phyloP scores from a whole-genome alignment of 2,797 vertebrate species.

The Catamblyrhynchus diadema region DNA sequence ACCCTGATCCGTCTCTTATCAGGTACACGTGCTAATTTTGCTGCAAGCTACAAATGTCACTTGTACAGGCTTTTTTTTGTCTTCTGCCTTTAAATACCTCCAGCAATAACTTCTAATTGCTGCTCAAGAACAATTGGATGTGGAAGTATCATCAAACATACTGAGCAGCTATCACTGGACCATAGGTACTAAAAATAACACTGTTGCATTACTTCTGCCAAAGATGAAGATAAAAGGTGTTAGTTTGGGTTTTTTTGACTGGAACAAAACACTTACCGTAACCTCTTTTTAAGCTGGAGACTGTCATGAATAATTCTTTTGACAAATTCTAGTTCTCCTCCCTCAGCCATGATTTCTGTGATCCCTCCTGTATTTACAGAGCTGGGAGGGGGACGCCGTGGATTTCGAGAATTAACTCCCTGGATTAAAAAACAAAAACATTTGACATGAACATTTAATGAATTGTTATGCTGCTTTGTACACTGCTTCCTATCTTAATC shows the following conservation, averaged over 20 bases:
- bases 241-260: not conserved
- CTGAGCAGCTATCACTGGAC: not conserved
- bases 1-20: not conserved
- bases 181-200: not conserved
- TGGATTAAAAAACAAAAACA: constrained; percentile 42
- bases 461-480: not conserved
- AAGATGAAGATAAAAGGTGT: not conserved
- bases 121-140: not conserved
- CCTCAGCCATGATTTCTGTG: constrained; percentile 99
- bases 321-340: constrained; percentile 97
- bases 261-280: constrained; percentile 76
- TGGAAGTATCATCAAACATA: not conserved
- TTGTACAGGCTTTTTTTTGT: not conserved
- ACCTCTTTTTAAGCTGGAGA: constrained; percentile 91
- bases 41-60: not conserved
- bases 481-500: not conserved
- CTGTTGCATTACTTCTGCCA: not conserved
- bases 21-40: not conserved
- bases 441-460: not conserved
- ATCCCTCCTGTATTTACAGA: constrained; percentile 97
- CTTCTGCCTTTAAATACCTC: not conserved
- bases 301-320: constrained; percentile 99
- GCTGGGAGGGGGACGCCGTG: constrained; percentile 92
- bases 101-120: not conserved
- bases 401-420: constrained; percentile 97